Evolutionary conservation across 2,113 vertebrate species (phyloP).

Genomic region (Pseudonaja textilis): DNA sequence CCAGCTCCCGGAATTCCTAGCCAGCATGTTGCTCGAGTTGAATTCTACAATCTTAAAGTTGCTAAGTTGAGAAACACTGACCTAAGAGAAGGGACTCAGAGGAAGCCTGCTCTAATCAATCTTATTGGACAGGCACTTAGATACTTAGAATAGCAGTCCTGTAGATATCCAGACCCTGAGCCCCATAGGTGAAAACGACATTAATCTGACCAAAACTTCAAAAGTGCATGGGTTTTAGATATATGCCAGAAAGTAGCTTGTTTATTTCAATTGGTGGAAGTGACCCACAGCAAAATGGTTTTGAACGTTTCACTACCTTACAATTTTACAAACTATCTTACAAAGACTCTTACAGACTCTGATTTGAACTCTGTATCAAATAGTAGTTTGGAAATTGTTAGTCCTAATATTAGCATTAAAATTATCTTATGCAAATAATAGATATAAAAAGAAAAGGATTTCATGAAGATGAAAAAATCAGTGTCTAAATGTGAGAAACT

Average conservation of each 20-base stretch:
- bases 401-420: not conserved
- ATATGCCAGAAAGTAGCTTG: not conserved
- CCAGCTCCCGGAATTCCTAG: not conserved
- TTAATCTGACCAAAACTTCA: not conserved
- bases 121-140: not conserved
- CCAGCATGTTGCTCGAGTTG: not conserved
- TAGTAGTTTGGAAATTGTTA: not conserved
- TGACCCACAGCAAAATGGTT: not conserved
- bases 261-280: not conserved
- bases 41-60: not conserved
- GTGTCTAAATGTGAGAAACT: not conserved
- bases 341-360: not conserved
- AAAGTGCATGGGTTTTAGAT: not conserved
- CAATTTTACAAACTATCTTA: not conserved
- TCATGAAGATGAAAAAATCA: not conserved
- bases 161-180: not conserved
- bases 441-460: not conserved
- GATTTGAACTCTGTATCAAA: not conserved
- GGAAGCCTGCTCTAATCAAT: not conserved
- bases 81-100: not conserved
- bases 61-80: not conserved
- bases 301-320: not conserved
- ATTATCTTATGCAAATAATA: not conserved
- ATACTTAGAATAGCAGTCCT: not conserved
- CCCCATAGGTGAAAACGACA: not conserved